Base-by-base conservation (phyloP, 2,113 vertebrate species). In the Todiramphus chloris region DNA sequence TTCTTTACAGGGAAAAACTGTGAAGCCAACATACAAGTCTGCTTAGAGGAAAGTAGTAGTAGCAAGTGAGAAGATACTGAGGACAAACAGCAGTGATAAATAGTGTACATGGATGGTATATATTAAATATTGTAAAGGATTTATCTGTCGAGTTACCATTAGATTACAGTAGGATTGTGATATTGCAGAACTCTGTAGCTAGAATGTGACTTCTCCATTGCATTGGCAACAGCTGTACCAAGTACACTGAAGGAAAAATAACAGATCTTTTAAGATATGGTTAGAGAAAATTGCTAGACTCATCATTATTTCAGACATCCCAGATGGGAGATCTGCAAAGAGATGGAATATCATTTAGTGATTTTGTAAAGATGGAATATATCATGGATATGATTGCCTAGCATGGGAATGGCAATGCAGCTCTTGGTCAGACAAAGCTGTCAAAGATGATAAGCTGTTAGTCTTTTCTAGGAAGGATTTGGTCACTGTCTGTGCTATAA, bases 331-430 rank as follows among this genome's bases (percentile, higher is more conserved):
- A 62, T 35, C 21, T 53, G 10, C 5, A 21, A 74, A 86, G 35
- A 67, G 9, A 13, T 43, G 11, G 39, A 41, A 17, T 33, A 46
- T 18, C 0, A 0, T 66, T 74, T 20, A 79, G 15, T 5, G 72
- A 7, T 50, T 89, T 83, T 9, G 6, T 30, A 50, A 89, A 60
- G 44, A n/a, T 14, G 9, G 6, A 83, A 24, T 66, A 28, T 50
- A 43, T 66, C 53, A 59, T 55, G 21, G 11, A n/a, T 78, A 46
- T 21, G 24, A 31, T 62, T 72, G 9, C 12, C 24, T 76, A 31
- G 18, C 16, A 50, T 5, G 6, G 17, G 35, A 89, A 50, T 4
- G 8, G 16, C 15, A 59, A 5, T 51, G 55, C 46, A 74, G 48
- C 15, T 79, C 10, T 87, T 31, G n/a, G 43, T 43, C 50, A 67